Evolutionary conservation across 2,113 vertebrate genomes (phyloP), one percentile per base, ranked within the genome.

Genomic region (Lagenorhynchus albirostris): DNA sequence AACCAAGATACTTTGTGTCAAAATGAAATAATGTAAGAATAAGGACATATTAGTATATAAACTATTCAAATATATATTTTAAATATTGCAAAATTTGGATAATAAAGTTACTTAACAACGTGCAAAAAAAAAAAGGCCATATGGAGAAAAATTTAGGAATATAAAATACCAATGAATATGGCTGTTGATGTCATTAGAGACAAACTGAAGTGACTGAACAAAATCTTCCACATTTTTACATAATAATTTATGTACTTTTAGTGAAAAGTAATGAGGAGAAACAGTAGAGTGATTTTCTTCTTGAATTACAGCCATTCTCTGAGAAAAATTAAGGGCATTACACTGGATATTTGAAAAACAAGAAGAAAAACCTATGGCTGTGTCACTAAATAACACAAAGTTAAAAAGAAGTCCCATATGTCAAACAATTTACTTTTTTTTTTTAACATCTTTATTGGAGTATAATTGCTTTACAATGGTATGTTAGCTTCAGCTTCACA

Each of bases 251-350:
- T 8, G 3, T 70, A n/a, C n/a, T 95, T 81, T 94, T 31, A 55
- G 4, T 81, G 60, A 97, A 96, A 87, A 1, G 55, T 20, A 65
- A 31, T 65, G 31, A 89, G 62, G 20, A 77, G n/a, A 83, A 38
- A 90, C 1, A 70, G 10, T 20, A 38, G 33, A 83, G 4, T 29
- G 10, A 33, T 90, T 63, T 81, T 92, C 36, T 33, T 83, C 96
- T 94, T 83, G 50, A 36, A 23, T 86, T 60, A 81, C 36, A 67
- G 18, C 7, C 11, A 91, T 36, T 65, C 5, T 67, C 92, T 85
- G 29, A 94, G 53, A 79, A 95, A 91, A 97, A 97, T 88, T 89
- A 44, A 91, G 6, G 6, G 2, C 20, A 62, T 86, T 67, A 36
- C 1, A 89, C 1, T 89, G 1, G 79, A 36, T 14, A 60, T 85